A percentile compares a stretch with the other conserved stretches of the same genome.
phyloP scores from a whole-genome alignment of 2,888 invertebrate species.

The Oxystoma pomonae region DNA sequence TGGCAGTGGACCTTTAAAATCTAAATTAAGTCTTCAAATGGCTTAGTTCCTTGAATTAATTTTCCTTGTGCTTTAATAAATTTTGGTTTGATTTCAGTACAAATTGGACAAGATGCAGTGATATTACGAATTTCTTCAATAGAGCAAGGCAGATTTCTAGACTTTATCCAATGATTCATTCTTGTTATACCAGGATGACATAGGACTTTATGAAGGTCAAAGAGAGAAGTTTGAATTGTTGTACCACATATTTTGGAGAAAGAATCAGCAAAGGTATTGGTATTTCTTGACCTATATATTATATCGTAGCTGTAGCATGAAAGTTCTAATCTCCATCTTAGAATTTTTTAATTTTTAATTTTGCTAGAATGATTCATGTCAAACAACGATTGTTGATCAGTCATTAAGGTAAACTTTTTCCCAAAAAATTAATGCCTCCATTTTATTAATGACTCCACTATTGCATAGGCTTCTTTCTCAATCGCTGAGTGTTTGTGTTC shows the following conservation, averaged over 20 bases:
- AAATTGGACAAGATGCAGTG: too few species aligned
- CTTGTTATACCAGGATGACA: too few species aligned
- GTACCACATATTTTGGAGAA: background rate
- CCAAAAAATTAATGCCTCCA: background rate
- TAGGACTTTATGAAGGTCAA: too few species aligned
- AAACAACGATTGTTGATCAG: conserved; percentile 1
- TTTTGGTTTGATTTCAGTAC: too few species aligned
- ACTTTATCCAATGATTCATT: too few species aligned
- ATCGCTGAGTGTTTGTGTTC: background rate
- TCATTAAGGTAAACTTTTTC: background rate
- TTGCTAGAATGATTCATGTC: background rate
- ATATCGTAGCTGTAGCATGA: background rate
- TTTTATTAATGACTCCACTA: conserved; percentile 5
- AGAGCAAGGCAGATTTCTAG: too few species aligned
- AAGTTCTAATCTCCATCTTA: background rate
- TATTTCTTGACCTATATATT: background rate
- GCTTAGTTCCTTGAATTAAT: too few species aligned
- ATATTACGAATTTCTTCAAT: too few species aligned
- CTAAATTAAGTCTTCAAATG: too few species aligned
- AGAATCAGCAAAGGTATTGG: background rate
- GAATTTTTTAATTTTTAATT: conserved; percentile 1
- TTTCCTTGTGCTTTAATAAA: too few species aligned
- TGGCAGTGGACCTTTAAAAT: too few species aligned
- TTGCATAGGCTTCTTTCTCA: conserved; percentile 8
- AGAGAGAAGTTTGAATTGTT: background rate